phyloP scores from a whole-genome alignment of 1,140 invertebrate genomes.

The Metaphire vulgaris region DNA sequence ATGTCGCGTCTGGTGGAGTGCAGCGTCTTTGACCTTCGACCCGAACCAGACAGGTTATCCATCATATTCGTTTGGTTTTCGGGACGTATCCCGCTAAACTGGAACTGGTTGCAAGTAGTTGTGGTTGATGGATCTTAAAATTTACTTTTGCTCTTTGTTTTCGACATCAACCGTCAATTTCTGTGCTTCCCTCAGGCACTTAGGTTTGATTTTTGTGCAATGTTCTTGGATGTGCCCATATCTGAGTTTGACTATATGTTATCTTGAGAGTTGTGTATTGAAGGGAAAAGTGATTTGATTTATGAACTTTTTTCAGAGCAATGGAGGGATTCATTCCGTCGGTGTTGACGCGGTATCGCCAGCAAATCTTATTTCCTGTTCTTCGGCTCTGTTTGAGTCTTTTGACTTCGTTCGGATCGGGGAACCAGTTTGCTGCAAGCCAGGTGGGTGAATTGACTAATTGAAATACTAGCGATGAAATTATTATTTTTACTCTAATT shows the following conservation, averaged over 20 bases:
- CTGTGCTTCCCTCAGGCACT: not conserved
- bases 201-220: not conserved
- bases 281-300: too few species aligned
- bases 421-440: conserved; percentile 68
- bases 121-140: too few species aligned
- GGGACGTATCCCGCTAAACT: too few species aligned
- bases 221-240: not conserved
- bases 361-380: conserved; percentile 68
- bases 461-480: too few species aligned
- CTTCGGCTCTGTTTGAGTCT: conserved; percentile 69
- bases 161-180: not conserved
- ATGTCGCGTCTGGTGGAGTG: conserved; percentile 68
- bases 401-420: conserved; percentile 69
- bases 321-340: conserved; percentile 57
- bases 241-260: not conserved
- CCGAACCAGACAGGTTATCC: conserved; percentile 33
- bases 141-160: too few species aligned
- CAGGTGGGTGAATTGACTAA: too few species aligned
- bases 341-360: conserved; percentile 64
- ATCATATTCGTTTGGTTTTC: conserved; percentile 5
- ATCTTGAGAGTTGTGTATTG: too few species aligned
- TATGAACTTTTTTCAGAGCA: conserved; percentile 4
- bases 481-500: too few species aligned
- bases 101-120: not conserved
- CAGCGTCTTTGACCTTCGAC: conserved; percentile 67